Conservation (phyloP, 1,140 invertebrate species). For the Belonocnema kinseyi region DNA sequence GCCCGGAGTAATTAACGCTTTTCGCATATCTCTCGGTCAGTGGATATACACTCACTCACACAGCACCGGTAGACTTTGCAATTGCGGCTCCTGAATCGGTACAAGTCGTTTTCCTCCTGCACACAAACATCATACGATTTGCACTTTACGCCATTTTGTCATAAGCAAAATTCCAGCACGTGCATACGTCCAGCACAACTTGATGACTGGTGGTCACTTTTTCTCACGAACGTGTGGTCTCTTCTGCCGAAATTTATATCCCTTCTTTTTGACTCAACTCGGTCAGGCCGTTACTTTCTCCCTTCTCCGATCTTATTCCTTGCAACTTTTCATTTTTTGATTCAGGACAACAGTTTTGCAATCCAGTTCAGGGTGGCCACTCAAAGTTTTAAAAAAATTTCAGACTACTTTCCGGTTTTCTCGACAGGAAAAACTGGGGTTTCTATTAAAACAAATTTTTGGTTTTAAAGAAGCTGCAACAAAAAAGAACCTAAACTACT, state of each 20-base stretch:
- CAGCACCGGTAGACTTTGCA: not conserved
- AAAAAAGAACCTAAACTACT: too few relatives aligned
- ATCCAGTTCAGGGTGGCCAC: not conserved
- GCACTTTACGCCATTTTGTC: constrained; percentile 12
- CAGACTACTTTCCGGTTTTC: too few relatives aligned
- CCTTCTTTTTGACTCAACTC: not conserved
- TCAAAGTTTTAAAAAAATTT: too few relatives aligned
- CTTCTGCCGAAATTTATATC: constrained; percentile 21
- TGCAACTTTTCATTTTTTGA: not conserved
- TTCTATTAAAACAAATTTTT: too few relatives aligned
- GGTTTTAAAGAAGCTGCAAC: too few relatives aligned
- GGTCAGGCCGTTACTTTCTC: constrained; percentile 16
- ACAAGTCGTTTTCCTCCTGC: not conserved
- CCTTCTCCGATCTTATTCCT: not conserved
- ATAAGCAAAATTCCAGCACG: constrained; percentile 20
- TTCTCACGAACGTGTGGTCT: constrained; percentile 27
- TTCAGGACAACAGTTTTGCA: not conserved
- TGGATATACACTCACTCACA: not conserved
- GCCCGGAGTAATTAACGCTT: constrained; percentile 19
- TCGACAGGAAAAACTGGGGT: too few relatives aligned
- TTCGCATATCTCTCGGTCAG: constrained; percentile 1
- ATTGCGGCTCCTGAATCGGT: constrained; percentile 15
- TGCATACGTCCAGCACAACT: not conserved
- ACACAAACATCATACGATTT: constrained; percentile 3
- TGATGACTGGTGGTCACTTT: not conserved